Percentiles rank a stretch among this genome's conserved stretches.
phyloP scores from a whole-genome alignment of 2,888 invertebrate species.

The Diadegma fenestrale region DNA sequence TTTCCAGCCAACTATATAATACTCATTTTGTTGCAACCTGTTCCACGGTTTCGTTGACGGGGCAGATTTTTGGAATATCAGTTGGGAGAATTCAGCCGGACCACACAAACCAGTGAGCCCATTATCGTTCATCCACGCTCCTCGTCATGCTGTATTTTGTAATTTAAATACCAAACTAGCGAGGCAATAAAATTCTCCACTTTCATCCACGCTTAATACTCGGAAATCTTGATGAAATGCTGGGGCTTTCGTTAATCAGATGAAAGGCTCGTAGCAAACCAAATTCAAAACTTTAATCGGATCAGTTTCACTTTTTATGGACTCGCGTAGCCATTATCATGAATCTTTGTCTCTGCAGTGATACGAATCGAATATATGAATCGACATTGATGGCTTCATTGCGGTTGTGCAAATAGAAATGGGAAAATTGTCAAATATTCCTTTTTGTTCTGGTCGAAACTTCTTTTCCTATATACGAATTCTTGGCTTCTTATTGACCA shows the following conservation, averaged over 20 bases:
- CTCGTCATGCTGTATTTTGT: slow-evolving; percentile 31
- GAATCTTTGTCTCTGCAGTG: too few relatives aligned
- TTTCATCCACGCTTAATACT: neutral
- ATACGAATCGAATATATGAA: too few relatives aligned
- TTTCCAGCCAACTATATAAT: too few relatives aligned
- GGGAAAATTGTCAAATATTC: neutral
- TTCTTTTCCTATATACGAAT: neutral
- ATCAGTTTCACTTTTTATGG: neutral
- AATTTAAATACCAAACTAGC: neutral
- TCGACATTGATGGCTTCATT: too few relatives aligned
- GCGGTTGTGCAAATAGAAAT: too few relatives aligned
- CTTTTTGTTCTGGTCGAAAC: neutral
- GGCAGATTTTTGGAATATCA: slow-evolving; percentile 58
- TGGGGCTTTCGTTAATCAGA: neutral
- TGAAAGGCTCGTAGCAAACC: neutral
- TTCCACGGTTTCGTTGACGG: slow-evolving; percentile 20
- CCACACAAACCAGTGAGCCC: slow-evolving; percentile 62
- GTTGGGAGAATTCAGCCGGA: slow-evolving; percentile 64
- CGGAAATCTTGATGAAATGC: neutral
- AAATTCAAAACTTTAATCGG: neutral
- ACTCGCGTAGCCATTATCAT: too few relatives aligned
- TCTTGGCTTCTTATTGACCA: neutral
- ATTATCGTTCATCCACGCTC: slow-evolving; percentile 30
- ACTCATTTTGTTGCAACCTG: slow-evolving; percentile 6
- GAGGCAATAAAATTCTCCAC: neutral